A percentile compares a stretch with the other conserved stretches of the same genome.
Evolutionary conservation across 1,140 invertebrate species (phyloP).

Genomic region (Stenopsyche tienmushanensis): DNA sequence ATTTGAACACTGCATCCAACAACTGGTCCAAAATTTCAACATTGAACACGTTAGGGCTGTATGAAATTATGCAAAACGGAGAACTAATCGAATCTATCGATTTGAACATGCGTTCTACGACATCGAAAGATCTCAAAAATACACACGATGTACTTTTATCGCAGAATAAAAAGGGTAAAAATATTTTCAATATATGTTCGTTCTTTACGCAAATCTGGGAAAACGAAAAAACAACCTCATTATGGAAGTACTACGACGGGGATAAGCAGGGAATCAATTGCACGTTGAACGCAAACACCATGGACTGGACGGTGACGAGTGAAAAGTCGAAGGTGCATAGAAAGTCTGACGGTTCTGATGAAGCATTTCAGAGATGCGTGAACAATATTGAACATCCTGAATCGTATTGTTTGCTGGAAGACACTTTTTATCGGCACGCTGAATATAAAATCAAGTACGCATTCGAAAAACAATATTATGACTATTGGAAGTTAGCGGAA

Average conservation of each 20-base stretch:
- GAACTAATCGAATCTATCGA: no score
- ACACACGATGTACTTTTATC: conserved; percentile 29
- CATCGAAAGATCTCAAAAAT: no score
- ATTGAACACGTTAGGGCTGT: no score
- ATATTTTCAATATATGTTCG: conserved; percentile 45
- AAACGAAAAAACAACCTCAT: conserved; percentile 43
- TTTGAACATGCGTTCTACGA: no score
- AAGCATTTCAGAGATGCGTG: no score
- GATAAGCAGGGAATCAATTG: conserved; percentile 12
- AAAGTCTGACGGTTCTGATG: conserved; percentile 21
- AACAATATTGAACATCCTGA: no score
- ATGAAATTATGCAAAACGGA: no score
- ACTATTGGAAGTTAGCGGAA: conserved; percentile 42
- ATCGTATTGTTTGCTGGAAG: no score
- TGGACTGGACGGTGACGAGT: conserved; percentile 3
- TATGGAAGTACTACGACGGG: conserved; percentile 36
- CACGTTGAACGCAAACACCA: not conserved
- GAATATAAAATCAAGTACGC: conserved; percentile 22
- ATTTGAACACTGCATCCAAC: no score
- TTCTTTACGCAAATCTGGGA: conserved; percentile 45
- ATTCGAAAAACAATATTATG: conserved; percentile 32
- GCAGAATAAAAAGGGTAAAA: conserved; percentile 23
- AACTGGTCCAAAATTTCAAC: no score
- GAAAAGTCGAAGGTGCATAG: conserved; percentile 17
- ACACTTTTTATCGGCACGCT: no score